Evolutionary conservation across 2,113 vertebrate species (phyloP), one percentile per base, ranked within the genome.

Genomic region (Nycticebus coucang): DNA sequence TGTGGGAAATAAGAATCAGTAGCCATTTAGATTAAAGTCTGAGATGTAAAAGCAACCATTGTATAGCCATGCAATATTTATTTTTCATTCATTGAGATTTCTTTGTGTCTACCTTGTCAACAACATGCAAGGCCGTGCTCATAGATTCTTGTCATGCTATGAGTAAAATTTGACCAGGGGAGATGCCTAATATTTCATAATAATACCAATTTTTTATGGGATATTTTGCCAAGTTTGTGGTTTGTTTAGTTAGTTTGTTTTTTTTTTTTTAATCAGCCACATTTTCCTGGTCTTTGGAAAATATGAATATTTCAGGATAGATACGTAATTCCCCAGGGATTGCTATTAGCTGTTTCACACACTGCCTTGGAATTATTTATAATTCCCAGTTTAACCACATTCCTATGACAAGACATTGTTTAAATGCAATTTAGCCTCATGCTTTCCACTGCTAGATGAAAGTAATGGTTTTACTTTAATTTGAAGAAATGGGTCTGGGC

Each of bases 291-390:
- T 68, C 68, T 60, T 89, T 57, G 72, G 66, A 66, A 68, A 78
- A 85, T 92, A 87, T 64, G 68, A 83, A 26, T 87, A 90, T 95
- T 96, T 84, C 4, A 37, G 33, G 11, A 50, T 5, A 50, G 45
- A 50, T 64, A 30, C 79, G 35, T 91, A 64, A 87, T 83, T 91
- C 74, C 37, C 53, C 26, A 75, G 50, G 79, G 3, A 45, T 18
- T 83, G 28, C 26, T 79, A 12, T 91, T n/a, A 89, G 64, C 68
- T 45, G 0, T 83, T 94, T 83, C 80, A 89, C 78, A 87, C 5
- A n/a, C 87, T 89, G 69, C 83, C 59, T 93, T 74, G 37, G 26
- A 83, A 88, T 93, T 91, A 89, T 75, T 83, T 80, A 74, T 79
- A 87, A 74, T 91, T 95, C 75, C 85, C 35, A 75, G 19, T 75